phyloP scores from a whole-genome alignment of 2,113 vertebrate genomes.

The Hyla sarda region DNA sequence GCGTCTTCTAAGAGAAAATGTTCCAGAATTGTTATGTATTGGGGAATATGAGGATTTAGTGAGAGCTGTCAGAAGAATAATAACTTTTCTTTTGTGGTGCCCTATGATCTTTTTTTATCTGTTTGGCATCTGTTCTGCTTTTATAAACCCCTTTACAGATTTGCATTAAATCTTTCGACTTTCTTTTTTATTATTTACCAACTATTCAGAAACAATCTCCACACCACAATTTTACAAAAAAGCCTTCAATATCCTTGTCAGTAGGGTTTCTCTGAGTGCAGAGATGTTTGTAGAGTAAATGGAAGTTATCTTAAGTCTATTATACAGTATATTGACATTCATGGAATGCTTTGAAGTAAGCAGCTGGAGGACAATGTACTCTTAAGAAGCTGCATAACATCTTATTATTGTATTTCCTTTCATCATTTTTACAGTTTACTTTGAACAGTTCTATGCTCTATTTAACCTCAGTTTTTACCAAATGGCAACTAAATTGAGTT shows the following conservation, averaged over 20 bases:
- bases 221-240: background rate
- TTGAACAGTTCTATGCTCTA: background rate
- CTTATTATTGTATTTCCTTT: conserved; percentile 4
- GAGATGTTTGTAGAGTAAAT: background rate
- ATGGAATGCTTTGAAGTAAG: conserved; percentile 6
- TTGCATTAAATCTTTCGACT: background rate
- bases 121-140: background rate
- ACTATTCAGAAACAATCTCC: background rate
- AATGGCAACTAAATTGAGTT: background rate
- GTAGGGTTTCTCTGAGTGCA: background rate
- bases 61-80: background rate
- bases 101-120: background rate
- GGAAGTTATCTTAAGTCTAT: conserved; percentile 8
- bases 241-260: background rate
- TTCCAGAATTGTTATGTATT: background rate
- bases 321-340: conserved; percentile 7
- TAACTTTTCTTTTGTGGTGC: background rate
- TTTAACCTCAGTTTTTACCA: background rate
- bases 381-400: conserved; percentile 9
- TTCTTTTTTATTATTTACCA: background rate
- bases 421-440: background rate
- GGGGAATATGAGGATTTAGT: background rate
- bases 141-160: conserved; percentile 14
- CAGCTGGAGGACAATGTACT: conserved; percentile 11
- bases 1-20: background rate